A percentile compares a stretch with the other conserved stretches of the same genome.
phyloP scores from a whole-genome alignment of 2,888 invertebrate genomes.

The Cartodere bifasciata region DNA sequence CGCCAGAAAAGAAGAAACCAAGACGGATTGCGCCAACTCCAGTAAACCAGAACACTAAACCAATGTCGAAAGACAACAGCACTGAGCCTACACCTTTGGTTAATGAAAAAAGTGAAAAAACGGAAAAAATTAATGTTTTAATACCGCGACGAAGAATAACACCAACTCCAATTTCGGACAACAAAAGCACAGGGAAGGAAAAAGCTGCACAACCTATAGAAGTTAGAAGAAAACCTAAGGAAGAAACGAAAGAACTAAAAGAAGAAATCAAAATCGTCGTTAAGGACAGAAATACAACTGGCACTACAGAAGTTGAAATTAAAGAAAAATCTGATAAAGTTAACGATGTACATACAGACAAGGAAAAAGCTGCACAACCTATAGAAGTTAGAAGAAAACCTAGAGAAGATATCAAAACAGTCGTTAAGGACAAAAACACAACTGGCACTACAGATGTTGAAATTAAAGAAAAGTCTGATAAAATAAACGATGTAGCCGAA shows the following conservation, averaged over 20 bases:
- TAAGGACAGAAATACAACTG: slow-evolving; percentile 5
- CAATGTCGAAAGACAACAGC: not conserved
- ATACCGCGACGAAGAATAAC: slow-evolving; percentile 1
- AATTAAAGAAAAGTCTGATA: slow-evolving; percentile 6
- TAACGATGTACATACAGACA: no score
- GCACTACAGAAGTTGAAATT: slow-evolving; percentile 3
- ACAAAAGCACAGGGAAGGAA: not conserved
- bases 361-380: slow-evolving; percentile 23
- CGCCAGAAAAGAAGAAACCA: slow-evolving; percentile 4
- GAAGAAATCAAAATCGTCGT: not conserved
- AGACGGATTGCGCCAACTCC: slow-evolving; percentile 9
- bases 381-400: slow-evolving; percentile 32
- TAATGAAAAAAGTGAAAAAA: no score
- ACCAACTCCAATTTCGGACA: slow-evolving; percentile 1
- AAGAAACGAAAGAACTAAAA: slow-evolving; percentile 6
- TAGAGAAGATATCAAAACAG: slow-evolving; percentile 12
- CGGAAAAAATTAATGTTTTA: no score
- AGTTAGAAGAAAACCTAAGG: slow-evolving; percentile 9
- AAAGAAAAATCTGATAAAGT: no score
- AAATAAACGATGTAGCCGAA: no score
- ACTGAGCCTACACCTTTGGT: no score
- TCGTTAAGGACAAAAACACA: slow-evolving; percentile 6
- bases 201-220: slow-evolving; percentile 6
- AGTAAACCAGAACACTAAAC: not conserved
- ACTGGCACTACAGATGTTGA: slow-evolving; percentile 2